Base-by-base conservation (phyloP, 2,113 vertebrate genomes). In the Hippoglossus stenolepis region DNA sequence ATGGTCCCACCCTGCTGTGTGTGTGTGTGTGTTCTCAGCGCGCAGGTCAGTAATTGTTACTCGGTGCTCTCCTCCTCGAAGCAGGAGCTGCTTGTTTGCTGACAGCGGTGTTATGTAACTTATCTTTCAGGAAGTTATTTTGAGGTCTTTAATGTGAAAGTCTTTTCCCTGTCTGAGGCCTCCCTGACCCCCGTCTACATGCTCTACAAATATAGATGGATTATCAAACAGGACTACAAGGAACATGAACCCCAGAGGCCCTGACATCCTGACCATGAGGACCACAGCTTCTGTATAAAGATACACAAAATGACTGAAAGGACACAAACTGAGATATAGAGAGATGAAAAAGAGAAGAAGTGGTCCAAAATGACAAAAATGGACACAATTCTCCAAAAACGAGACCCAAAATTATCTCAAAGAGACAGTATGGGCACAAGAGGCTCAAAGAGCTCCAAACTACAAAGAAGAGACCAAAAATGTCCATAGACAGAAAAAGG, bases 61-160 rank as follows among this genome's bases (percentile, higher is more conserved):
- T 75, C 74, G n/a, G 71, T 12, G 28, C 17, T 24, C 31, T 65
- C 59, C 53, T 75, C 18, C 20, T 38, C 1, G 21, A 57, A 65
- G 45, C 62, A 53, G 47, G 12, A 7, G 69, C 5, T 70, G 17
- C 67, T 4, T 61, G 63, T 68, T 60, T 75, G 57, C 45, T 72
- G 60, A 69, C 45, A 23, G 40, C 3, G 67, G 23, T 31, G 31
- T 77, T 74, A 31, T 65, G 45, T 38, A 53, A 71, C 45, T 60
- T 69, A 63, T 79, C 66, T 54, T 43, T 3, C 53, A 74, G 59
- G 9, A 70, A 76, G 70, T 68, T 80, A 51, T 84, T 80, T 68
- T 17, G 17, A 35, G 60, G 14, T 21, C 35, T 84, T 70, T 76
- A 56, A 72, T 59, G 49, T 73, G 49, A 84, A 67, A 79, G 64